A percentile compares a stretch with the other conserved stretches of the same genome.
Evolutionary conservation across 2,113 vertebrate species (phyloP).

Genomic region (Hydropotes inermis): DNA sequence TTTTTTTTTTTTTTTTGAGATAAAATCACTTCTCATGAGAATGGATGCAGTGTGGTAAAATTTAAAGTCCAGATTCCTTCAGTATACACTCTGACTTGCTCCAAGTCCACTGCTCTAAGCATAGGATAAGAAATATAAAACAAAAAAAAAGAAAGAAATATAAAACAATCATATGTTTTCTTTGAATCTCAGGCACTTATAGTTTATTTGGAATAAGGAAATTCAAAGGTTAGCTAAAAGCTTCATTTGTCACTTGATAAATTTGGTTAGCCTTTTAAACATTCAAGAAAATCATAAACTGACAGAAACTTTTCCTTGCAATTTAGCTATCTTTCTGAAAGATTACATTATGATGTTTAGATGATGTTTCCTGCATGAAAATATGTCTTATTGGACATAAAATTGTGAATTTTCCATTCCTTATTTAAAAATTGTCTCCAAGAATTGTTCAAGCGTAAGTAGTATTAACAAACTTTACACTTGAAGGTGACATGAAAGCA

Average conservation of each 20-base stretch:
- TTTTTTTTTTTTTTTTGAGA: constrained; percentile 19
- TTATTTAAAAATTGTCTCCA: background rate
- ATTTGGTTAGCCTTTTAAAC: background rate
- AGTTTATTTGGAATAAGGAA: constrained; percentile 4
- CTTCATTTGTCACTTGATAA: background rate
- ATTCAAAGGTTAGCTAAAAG: background rate
- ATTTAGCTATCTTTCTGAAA: background rate
- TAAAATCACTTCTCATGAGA: constrained; percentile 8
- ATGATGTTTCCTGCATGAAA: background rate
- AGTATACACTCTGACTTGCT: background rate
- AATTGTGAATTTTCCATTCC: background rate
- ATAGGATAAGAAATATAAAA: background rate
- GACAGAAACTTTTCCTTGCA: background rate
- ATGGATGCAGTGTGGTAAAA: background rate
- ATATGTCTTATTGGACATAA: background rate
- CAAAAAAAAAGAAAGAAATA: background rate
- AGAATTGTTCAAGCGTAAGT: background rate
- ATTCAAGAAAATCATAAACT: constrained; percentile 20
- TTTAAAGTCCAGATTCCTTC: background rate
- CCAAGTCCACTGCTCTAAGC: background rate
- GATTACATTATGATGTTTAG: background rate
- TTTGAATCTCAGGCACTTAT: background rate
- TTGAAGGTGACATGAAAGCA: background rate
- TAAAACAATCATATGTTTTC: background rate
- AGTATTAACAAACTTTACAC: background rate